phyloP scores from a whole-genome alignment of 2,888 invertebrate species.

The Aelia acuminata region DNA sequence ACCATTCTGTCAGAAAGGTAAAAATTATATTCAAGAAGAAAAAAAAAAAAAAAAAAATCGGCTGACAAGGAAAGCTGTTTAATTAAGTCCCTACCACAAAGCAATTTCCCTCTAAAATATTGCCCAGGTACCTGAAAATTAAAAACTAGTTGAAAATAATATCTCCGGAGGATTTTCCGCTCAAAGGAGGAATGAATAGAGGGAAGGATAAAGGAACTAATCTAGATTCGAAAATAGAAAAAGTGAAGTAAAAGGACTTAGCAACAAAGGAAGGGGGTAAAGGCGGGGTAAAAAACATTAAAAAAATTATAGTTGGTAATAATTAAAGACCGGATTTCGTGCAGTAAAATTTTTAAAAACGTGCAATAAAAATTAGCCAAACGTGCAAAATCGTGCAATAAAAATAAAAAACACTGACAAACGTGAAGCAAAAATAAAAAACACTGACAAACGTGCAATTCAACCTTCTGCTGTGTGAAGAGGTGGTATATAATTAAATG shows the following conservation, averaged over 20 bases:
- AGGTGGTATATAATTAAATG: too few species aligned
- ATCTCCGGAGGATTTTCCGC: neutral
- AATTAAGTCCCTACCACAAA: neutral
- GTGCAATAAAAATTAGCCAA: too few species aligned
- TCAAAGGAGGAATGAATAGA: neutral
- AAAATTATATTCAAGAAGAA: neutral
- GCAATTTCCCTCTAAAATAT: neutral
- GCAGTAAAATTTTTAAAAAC: too few species aligned
- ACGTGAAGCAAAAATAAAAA: too few species aligned
- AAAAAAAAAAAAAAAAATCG: neutral
- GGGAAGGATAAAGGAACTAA: neutral
- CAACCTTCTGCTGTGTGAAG: too few species aligned
- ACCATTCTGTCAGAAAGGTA: neutral
- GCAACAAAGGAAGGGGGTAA: too few species aligned
- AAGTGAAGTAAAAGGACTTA: neutral
- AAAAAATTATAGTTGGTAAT: too few species aligned
- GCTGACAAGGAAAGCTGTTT: neutral
- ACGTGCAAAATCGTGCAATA: too few species aligned
- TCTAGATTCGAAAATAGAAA: neutral
- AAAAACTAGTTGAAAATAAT: neutral
- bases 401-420: too few species aligned
- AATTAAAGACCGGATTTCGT: too few species aligned
- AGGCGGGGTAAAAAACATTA: neutral
- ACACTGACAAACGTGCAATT: too few species aligned
- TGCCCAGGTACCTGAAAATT: neutral